Evolutionary conservation across 2,888 invertebrate species (phyloP).

Genomic region (Melanargia galathea): DNA sequence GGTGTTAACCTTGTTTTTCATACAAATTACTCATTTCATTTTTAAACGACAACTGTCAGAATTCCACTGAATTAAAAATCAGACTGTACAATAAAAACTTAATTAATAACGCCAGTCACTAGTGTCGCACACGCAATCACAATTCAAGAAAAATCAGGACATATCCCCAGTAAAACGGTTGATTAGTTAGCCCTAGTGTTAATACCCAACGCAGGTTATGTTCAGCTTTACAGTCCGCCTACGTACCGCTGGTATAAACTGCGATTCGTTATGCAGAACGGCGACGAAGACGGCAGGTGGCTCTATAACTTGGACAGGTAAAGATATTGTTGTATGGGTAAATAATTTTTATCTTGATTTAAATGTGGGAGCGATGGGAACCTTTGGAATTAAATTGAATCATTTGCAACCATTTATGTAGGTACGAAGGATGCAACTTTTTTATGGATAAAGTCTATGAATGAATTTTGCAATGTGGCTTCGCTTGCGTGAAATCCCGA

Average conservation of each 20-base stretch:
- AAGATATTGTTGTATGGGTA: slow-evolving; percentile 23
- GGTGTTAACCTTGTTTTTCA: too few relatives aligned
- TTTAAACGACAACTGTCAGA: too few relatives aligned
- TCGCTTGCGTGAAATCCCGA: too few relatives aligned
- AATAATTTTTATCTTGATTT: slow-evolving; percentile 26
- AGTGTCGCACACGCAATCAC: too few relatives aligned
- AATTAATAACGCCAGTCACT: too few relatives aligned
- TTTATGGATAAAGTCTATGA: not conserved
- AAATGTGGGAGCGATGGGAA: slow-evolving; percentile 16
- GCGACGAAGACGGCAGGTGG: slow-evolving; percentile 67
- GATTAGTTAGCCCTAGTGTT: slow-evolving; percentile 26
- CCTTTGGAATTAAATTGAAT: not conserved
- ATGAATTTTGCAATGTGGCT: not conserved
- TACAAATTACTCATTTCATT: too few relatives aligned
- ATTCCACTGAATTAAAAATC: too few relatives aligned
- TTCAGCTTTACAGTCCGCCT: slow-evolving; percentile 43
- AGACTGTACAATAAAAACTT: too few relatives aligned
- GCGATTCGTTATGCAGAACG: slow-evolving; percentile 69
- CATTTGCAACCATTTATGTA: not conserved
- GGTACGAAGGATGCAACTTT: too few relatives aligned
- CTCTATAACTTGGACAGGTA: slow-evolving; percentile 43
- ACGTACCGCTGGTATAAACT: slow-evolving; percentile 63
- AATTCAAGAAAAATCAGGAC: not conserved
- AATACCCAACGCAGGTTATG: slow-evolving; percentile 34
- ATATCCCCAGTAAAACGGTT: not conserved